Base-by-base conservation (phyloP, 2,797 vertebrate genomes). In the Silurus aristotelis region DNA sequence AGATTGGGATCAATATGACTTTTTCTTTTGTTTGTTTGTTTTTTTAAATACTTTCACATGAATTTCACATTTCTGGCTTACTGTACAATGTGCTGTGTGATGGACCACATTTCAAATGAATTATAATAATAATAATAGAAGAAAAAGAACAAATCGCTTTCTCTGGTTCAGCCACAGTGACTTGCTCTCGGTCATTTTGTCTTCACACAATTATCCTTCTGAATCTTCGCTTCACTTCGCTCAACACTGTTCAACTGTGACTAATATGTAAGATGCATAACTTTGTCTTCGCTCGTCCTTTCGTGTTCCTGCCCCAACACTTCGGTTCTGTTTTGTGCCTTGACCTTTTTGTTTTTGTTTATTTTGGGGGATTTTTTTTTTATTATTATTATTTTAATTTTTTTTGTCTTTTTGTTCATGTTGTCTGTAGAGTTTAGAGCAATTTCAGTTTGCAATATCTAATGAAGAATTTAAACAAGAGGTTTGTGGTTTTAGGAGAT, bases 21-120 rank as follows among this genome's bases (percentile, higher is more conserved):
- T 92, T 93, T 94, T 73, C 61, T 93, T 92, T 67, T 14, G 13
- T 66, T 9, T 19, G 48, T 80, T n/a, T 52, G 2, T 8, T 6
- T 27, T 66, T 66, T 6, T n/a, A 14, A 58, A 58, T 4, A 93
- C 89, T 93, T 95, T 94, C 94, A 92, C 92, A 92, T 91, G 83
- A 75, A 93, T 89, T 92, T 87, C 88, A 91, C 90, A 91, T 89
- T 91, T 90, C 90, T 90, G 70, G 88, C 89, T 93, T 90, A 89
- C 85, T 93, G 90, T 93, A 92, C 92, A 90, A 93, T 90, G 89
- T 93, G 91, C 91, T 94, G 94, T 94, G 95, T 96, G 94, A 92
- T 86, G 86, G 90, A 91, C 87, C 87, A 89, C 87, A 63, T 17
- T 64, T 70, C 60, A 78, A 80, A 58, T 46, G 48, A 77, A n/a